phyloP scores from a whole-genome alignment of 37 sponge, comb jelly and placozoan genomes.

The Spongilla lacustris region DNA sequence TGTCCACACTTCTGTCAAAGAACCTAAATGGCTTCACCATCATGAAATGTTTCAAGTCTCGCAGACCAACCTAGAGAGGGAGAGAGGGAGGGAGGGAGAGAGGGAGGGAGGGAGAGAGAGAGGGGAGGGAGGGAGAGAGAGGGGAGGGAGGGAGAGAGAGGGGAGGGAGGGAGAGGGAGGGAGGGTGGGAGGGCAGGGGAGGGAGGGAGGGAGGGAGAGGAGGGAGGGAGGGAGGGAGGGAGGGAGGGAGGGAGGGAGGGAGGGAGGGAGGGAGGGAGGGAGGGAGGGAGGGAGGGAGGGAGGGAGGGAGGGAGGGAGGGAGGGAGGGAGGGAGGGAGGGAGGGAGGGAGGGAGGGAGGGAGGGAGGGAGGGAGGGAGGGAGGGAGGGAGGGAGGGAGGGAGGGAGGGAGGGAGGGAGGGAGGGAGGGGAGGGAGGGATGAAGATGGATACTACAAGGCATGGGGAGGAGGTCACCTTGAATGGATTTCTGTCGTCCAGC shows the following conservation, averaged over 20 bases:
- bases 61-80: conserved; percentile 56
- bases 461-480: conserved; percentile 67
- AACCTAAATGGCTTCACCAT: conserved; percentile 87
- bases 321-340: not conserved
- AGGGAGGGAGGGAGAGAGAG: no score
- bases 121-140: not conserved
- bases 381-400: not conserved
- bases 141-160: not conserved
- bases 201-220: not conserved
- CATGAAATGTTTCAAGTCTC: conserved; percentile 83
- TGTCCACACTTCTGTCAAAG: conserved; percentile 87
- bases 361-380: not conserved
- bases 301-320: not conserved
- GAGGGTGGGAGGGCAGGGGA: not conserved
- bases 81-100: not conserved
- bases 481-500: conserved; percentile 96
- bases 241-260: not conserved
- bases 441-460: not conserved
- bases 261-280: not conserved
- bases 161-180: not conserved
- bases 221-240: not conserved
- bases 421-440: not conserved
- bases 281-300: not conserved
- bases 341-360: not conserved
- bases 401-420: not conserved